phyloP scores from a whole-genome alignment of 2,797 vertebrate species.

The Chaetodon trifasciatus region DNA sequence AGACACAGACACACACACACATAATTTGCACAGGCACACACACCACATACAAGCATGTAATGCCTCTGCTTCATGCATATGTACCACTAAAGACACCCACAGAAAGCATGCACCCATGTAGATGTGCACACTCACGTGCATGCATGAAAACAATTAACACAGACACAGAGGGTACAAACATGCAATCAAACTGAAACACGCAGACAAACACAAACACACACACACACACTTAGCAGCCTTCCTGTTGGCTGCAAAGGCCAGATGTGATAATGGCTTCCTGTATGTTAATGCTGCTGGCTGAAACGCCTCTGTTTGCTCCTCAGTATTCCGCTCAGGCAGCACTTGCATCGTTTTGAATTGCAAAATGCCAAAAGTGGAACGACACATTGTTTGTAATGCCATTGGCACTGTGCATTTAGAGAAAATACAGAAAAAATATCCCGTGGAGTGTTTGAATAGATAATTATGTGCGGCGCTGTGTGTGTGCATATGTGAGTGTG shows the following conservation, averaged over 20 bases:
- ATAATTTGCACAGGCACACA: constrained; percentile 16
- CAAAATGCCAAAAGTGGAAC: constrained; percentile 71
- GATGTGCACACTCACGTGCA: constrained; percentile 16
- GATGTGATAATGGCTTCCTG: constrained; percentile 74
- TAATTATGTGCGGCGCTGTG: constrained; percentile 51
- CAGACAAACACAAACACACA: constrained; percentile 10
- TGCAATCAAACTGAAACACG: constrained; percentile 11
- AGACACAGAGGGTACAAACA: neutral
- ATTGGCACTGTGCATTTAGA: constrained; percentile 63
- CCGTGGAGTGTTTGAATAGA: constrained; percentile 67
- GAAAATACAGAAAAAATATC: constrained; percentile 59
- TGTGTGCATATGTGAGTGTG: constrained; percentile 30
- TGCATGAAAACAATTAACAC: constrained; percentile 27
- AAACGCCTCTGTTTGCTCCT: constrained; percentile 48
- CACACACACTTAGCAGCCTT: constrained; percentile 34
- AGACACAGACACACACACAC: constrained; percentile 32
- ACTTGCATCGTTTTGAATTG: constrained; percentile 68
- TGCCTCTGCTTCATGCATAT: constrained; percentile 10
- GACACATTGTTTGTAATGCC: constrained; percentile 71
- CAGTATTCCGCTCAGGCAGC: constrained; percentile 64
- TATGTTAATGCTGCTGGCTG: constrained; percentile 65
- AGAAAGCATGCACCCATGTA: neutral
- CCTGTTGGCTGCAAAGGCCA: constrained; percentile 68
- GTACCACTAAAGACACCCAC: neutral
- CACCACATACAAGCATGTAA: constrained; percentile 15